These are phyloP conservation scores for Elachura formosa DNA, from an alignment of 2,113 vertebrate species.

Conservation along the genomic window DNA sequence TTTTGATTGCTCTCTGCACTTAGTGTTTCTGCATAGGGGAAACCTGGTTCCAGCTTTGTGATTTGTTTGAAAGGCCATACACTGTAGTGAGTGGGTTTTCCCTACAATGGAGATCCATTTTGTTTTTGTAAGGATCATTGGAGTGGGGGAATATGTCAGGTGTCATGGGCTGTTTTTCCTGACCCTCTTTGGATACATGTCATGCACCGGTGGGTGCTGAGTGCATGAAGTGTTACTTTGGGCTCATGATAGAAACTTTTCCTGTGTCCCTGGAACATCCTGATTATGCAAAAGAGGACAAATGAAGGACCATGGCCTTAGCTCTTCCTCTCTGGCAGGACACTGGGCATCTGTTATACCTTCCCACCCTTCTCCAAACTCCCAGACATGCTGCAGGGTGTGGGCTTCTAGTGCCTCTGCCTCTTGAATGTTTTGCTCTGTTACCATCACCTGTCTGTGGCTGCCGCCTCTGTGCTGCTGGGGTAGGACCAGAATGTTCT, in stretches of 20 bases:
- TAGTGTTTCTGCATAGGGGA: neutral
- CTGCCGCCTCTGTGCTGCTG: neutral
- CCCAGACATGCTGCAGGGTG: neutral
- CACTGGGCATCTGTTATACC: neutral
- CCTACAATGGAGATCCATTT: neutral
- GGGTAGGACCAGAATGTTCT: neutral
- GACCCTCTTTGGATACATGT: accelerated
- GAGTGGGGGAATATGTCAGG: neutral
- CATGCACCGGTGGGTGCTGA: accelerated
- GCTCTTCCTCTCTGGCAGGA: neutral
- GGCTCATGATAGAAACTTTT: neutral
- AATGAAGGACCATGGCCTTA: neutral
- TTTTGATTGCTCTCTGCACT: neutral
- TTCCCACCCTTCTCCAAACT: neutral
- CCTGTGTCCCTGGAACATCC: neutral
- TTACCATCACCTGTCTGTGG: neutral
- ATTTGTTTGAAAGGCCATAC: neutral
- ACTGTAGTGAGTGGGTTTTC: neutral
- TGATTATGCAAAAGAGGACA: neutral
- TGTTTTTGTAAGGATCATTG: neutral
- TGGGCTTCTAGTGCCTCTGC: neutral
- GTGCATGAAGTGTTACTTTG: accelerated
- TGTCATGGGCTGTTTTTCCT: neutral
- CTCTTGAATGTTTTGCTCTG: neutral
- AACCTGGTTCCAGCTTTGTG: neutral